Evolutionary conservation across 2,888 invertebrate genomes (phyloP).

Genomic region (Acleris laterana): DNA sequence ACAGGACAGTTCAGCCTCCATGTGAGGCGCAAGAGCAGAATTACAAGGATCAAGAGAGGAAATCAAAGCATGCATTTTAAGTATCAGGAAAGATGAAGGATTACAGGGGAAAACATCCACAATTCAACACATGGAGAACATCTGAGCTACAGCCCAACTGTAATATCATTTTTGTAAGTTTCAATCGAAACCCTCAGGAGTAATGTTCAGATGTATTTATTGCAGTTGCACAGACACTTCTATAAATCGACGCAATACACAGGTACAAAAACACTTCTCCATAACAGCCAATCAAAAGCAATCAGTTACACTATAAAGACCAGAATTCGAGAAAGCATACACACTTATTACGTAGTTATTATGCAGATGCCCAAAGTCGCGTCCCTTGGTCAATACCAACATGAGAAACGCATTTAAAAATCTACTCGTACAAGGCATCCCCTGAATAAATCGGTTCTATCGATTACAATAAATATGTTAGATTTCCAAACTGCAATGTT

Average conservation of each 20-base stretch:
- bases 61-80: conserved; percentile 15
- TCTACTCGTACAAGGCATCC: conserved; percentile 8
- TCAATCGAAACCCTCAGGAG: conserved; percentile 10
- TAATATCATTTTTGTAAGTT: conserved; percentile 6
- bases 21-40: conserved; percentile 3
- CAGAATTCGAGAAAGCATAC: conserved; percentile 61
- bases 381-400: background rate
- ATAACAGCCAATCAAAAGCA: conserved; percentile 59
- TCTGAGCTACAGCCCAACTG: conserved; percentile 16
- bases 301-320: conserved; percentile 57
- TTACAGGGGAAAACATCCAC: conserved; percentile 17
- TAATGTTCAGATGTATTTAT: conserved; percentile 17
- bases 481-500: conserved; percentile 33
- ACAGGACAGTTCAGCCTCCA: conserved; percentile 6
- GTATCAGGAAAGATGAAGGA: conserved; percentile 18
- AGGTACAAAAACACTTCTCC: conserved; percentile 73
- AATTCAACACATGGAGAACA: conserved; percentile 7
- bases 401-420: conserved; percentile 11
- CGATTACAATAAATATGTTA: conserved; percentile 37
- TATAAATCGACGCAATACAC: conserved; percentile 74
- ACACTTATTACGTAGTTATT: conserved; percentile 23
- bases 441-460: conserved; percentile 29
- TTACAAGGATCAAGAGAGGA: conserved; percentile 13
- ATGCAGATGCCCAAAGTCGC: conserved; percentile 7
- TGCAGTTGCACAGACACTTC: conserved; percentile 45